Evolutionary conservation across 2,888 invertebrate genomes (phyloP), one percentile per base, ranked within the genome.

Genomic region (Volucella zonaria): DNA sequence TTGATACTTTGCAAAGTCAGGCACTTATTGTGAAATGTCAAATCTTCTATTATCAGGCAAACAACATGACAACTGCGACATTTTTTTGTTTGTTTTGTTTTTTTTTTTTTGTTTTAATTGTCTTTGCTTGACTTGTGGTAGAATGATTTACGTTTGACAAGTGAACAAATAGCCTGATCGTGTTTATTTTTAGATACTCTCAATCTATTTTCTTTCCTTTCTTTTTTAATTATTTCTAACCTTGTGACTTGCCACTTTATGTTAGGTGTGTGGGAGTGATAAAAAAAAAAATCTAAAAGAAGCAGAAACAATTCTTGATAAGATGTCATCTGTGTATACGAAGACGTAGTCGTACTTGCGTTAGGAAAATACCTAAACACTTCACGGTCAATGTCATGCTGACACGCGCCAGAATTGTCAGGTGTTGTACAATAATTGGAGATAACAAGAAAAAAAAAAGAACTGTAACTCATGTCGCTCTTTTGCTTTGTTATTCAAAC

Each of bases 121-220:
- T 38, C 52, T 62, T 62, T 73, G 45, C 18, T 23, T 31, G 31
- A 31, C 31, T 31, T 31, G 31, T 31, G 31, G 31, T 31, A 31
- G 45, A 62, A 3, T 54, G 62, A 62, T 64, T 64, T 62, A 62
- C 62, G 4, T 18, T 45, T 45, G 15, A 38, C 18, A 54, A 18
- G 23, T 43, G 52, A 42, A 38, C 43, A 23, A 52, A 45, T 15
- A 56, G 9, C 38, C 11, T 45, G 31, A 52, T 43, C 43, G 47
- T 15, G 38, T 47, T 23, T 73, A 73, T 73, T 73, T 73, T 62
- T 73, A 62, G 59, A 59, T 23, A 23, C 38, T 47, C 15, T n/a
- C 51, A 51, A 61, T 52, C 15, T 49, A 42, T 49, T 49, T 59
- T 42, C 11, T 47, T 31, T 54, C 11, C 15, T 45, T 56, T 23